Conservation (phyloP, 2,113 vertebrate species). For the Engraulis encrasicolus region DNA sequence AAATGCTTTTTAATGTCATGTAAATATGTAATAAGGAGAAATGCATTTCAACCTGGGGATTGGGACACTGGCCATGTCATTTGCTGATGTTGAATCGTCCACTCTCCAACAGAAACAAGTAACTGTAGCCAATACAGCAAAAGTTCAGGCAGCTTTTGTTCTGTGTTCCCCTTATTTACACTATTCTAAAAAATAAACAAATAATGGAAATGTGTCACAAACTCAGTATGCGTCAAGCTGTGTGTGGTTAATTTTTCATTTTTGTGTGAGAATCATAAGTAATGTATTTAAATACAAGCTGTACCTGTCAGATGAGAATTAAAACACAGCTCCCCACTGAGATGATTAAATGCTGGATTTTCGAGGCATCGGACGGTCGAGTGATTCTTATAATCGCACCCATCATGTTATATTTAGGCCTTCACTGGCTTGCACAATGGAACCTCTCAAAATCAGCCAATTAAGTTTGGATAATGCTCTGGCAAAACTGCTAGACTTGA, state of each 20-base stretch:
- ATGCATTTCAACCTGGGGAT: not conserved
- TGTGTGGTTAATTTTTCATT: not conserved
- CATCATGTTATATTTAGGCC: not conserved
- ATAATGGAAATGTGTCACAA: not conserved
- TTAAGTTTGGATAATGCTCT: too few species aligned
- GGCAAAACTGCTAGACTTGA: too few species aligned
- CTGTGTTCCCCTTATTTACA: not conserved
- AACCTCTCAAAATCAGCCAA: not conserved
- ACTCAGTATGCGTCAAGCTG: not conserved
- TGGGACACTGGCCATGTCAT: not conserved
- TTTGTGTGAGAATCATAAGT: not conserved
- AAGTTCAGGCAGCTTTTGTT: not conserved
- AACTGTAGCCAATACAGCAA: not conserved
- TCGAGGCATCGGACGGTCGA: not conserved
- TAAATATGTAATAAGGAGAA: not conserved
- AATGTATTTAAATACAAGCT: not conserved
- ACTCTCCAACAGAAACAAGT: not conserved
- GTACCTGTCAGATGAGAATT: conserved; percentile 32
- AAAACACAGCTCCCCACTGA: not conserved
- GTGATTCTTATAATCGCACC: not conserved
- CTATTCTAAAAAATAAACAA: not conserved
- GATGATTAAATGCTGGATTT: not conserved
- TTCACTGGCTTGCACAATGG: not conserved
- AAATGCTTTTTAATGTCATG: not conserved
- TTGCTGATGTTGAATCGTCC: not conserved